Evolutionary conservation across 1,140 invertebrate genomes (phyloP).

Genomic region (Aphis craccivora): DNA sequence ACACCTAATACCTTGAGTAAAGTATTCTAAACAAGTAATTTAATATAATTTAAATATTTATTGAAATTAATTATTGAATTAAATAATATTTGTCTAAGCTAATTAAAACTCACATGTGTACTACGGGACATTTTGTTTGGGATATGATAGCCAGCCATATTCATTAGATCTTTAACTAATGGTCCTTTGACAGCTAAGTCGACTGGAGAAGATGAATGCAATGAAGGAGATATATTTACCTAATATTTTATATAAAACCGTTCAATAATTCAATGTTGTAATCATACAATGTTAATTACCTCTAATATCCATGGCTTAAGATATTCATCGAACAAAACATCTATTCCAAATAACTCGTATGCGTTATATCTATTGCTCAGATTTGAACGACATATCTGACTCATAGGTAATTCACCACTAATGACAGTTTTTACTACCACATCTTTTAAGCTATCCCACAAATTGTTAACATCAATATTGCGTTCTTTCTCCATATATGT

Average conservation of each 20-base stretch:
- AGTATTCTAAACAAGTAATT: slow-evolving; percentile 39
- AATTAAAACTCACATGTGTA: slow-evolving; percentile 39
- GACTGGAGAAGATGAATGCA: slow-evolving; percentile 91
- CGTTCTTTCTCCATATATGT: slow-evolving; percentile 74
- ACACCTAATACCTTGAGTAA: slow-evolving; percentile 63
- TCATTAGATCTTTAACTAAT: slow-evolving; percentile 87
- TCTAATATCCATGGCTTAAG: slow-evolving; percentile 95
- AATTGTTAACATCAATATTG: slow-evolving; percentile 73
- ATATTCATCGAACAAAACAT: slow-evolving; percentile 80
- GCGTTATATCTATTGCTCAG: slow-evolving; percentile 77
- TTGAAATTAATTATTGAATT: neutral
- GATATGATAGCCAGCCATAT: slow-evolving; percentile 89
- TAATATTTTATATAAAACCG: slow-evolving; percentile 59
- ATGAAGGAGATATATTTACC: slow-evolving; percentile 93
- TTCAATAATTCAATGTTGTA: slow-evolving; percentile 61
- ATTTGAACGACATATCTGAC: slow-evolving; percentile 73
- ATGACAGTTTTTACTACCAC: slow-evolving; percentile 84
- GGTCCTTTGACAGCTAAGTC: slow-evolving; percentile 94
- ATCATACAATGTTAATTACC: slow-evolving; percentile 63
- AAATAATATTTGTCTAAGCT: slow-evolving; percentile 6
- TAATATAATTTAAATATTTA: slow-evolving; percentile 17
- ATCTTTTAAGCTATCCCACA: slow-evolving; percentile 83
- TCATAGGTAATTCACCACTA: slow-evolving; percentile 80
- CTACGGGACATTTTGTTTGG: slow-evolving; percentile 65
- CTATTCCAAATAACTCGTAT: slow-evolving; percentile 84